phyloP scores from a whole-genome alignment of 2,888 invertebrate species.

The Scaptomyza cyrtandrae region DNA sequence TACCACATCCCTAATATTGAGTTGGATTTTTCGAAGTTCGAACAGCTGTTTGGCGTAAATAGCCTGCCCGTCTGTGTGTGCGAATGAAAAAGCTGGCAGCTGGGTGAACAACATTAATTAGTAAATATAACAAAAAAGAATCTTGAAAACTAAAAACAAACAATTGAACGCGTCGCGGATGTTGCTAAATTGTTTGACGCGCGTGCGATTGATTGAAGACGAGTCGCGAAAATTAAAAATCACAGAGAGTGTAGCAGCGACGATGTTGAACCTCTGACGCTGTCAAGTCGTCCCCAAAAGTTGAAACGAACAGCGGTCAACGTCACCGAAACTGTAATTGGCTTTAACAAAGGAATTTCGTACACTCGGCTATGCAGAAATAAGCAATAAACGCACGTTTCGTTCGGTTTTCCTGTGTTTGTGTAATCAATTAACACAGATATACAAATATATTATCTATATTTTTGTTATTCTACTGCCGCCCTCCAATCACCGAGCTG shows the following conservation, averaged over 20 bases:
- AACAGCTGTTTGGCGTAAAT: slow-evolving; percentile 58
- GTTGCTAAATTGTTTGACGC: slow-evolving; percentile 39
- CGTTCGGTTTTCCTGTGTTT: slow-evolving; percentile 17
- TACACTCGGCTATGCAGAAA: slow-evolving; percentile 21
- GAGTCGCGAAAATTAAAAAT: slow-evolving; percentile 41
- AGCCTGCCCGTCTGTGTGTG: slow-evolving; percentile 49
- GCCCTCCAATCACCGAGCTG: slow-evolving; percentile 40
- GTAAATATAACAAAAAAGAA: slow-evolving; percentile 46
- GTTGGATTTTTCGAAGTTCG: slow-evolving; percentile 31
- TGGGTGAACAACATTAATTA: slow-evolving; percentile 58
- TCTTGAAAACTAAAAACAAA: slow-evolving; percentile 38
- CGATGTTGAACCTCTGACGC: slow-evolving; percentile 45
- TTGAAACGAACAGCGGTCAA: slow-evolving; percentile 53
- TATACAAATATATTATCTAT: not conserved
- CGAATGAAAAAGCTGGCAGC: slow-evolving; percentile 63
- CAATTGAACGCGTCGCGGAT: slow-evolving; percentile 39
- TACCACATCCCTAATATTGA: slow-evolving; percentile 25
- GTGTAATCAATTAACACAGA: slow-evolving; percentile 21
- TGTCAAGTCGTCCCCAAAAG: slow-evolving; percentile 47
- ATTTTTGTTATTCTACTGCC: slow-evolving; percentile 23
- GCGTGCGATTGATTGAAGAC: slow-evolving; percentile 48
- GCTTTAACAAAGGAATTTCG: slow-evolving; percentile 48
- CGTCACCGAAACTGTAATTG: slow-evolving; percentile 66
- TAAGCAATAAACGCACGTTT: slow-evolving; percentile 19
- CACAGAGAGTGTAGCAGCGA: slow-evolving; percentile 25